Conservation (phyloP, 2,797 vertebrate genomes). For the Hoplostethus atlanticus region DNA sequence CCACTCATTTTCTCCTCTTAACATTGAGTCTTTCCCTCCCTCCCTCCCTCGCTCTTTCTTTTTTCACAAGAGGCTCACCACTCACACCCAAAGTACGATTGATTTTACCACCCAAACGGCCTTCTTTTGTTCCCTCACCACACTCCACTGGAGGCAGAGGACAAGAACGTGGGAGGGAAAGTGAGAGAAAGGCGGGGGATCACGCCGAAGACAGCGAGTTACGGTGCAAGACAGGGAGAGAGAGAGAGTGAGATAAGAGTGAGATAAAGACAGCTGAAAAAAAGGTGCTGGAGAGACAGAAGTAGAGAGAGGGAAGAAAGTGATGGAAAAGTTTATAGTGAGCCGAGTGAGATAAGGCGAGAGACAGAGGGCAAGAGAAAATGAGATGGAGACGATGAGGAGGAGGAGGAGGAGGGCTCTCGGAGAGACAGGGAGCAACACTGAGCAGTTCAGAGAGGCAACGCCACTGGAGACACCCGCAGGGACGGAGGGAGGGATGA, state of each 20-base stretch:
- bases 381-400: background rate
- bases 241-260: constrained; percentile 39
- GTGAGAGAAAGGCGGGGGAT: constrained; percentile 41
- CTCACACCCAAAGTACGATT: constrained; percentile 23
- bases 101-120: constrained; percentile 57
- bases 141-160: constrained; percentile 36
- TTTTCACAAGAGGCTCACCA: background rate
- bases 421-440: background rate
- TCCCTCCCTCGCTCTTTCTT: constrained; percentile 1
- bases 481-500: background rate
- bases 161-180: constrained; percentile 41
- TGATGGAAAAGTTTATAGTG: constrained; percentile 52
- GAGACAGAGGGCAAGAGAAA: constrained; percentile 34
- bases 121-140: constrained; percentile 50
- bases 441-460: background rate
- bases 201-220: constrained; percentile 38
- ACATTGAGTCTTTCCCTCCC: background rate
- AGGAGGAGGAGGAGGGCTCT: too few relatives aligned
- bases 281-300: constrained; percentile 37
- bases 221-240: constrained; percentile 47
- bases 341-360: constrained; percentile 49
- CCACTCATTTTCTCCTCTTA: background rate
- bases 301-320: constrained; percentile 38
- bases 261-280: constrained; percentile 45
- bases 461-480: background rate